Percentiles rank a stretch among this genome's conserved stretches.
Evolutionary conservation across 1,140 invertebrate species (phyloP).

Genomic region (Brachionus manjavacas): DNA sequence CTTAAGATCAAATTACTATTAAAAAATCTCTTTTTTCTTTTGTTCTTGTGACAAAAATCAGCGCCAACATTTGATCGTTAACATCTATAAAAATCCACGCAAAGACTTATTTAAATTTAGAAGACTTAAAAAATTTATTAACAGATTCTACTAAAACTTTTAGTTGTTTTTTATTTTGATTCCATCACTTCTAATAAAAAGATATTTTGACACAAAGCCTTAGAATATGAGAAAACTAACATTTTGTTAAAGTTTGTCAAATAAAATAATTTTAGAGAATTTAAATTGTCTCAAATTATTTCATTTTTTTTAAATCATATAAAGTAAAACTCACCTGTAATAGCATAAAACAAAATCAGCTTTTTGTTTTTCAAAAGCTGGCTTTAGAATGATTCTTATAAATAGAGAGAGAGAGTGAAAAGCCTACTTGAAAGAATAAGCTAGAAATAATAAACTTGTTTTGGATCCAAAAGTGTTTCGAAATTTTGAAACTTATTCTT

Average conservation of each 20-base stretch:
- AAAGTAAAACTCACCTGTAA: constrained; percentile 7
- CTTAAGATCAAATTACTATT: background rate
- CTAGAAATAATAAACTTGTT: constrained; percentile 15
- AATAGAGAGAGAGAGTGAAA: background rate
- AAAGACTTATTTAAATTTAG: background rate
- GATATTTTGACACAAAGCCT: background rate
- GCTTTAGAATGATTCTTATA: background rate
- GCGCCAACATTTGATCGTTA: background rate
- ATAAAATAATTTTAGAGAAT: background rate
- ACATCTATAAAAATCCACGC: background rate
- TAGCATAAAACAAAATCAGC: background rate
- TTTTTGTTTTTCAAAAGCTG: background rate
- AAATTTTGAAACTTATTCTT: background rate
- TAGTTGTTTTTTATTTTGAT: background rate
- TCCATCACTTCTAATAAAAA: background rate
- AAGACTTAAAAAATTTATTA: background rate
- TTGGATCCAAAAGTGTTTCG: constrained; percentile 2
- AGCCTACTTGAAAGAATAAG: constrained; percentile 22
- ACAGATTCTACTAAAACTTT: background rate
- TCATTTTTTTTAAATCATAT: background rate
- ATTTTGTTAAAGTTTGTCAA: background rate
- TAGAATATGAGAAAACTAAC: background rate
- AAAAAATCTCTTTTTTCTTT: background rate
- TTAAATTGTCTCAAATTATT: constrained; percentile 16
- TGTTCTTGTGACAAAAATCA: background rate